Evolutionary conservation across 2,797 vertebrate genomes (phyloP).

Genomic region (Aythya fuligula): DNA sequence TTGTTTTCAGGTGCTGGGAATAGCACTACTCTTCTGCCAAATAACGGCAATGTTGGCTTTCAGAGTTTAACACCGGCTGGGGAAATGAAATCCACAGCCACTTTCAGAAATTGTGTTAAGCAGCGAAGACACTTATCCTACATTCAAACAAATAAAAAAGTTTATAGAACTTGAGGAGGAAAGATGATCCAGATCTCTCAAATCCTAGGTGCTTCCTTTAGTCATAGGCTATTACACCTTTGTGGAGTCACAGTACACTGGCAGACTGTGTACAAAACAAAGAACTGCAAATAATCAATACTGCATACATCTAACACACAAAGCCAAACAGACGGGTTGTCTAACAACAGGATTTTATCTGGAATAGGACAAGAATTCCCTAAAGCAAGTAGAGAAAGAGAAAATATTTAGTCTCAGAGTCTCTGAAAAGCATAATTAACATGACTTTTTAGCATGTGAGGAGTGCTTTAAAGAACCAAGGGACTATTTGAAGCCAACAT

Average conservation of each 20-base stretch:
- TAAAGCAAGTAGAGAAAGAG: background rate
- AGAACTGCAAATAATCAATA: background rate
- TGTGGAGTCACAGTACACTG: background rate
- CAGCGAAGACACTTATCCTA: background rate
- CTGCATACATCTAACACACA: background rate
- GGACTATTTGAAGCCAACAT: background rate
- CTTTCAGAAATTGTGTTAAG: background rate
- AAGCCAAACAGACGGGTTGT: background rate
- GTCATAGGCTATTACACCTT: background rate
- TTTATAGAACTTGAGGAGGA: background rate
- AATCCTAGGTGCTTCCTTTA: background rate
- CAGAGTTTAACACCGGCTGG: background rate
- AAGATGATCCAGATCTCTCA: background rate
- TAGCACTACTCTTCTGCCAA: background rate
- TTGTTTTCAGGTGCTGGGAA: background rate
- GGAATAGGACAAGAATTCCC: conserved; percentile 37
- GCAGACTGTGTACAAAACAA: background rate
- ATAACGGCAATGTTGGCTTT: background rate
- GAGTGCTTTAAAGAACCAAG: background rate
- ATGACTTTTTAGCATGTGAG: background rate
- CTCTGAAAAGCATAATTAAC: conserved; percentile 38
- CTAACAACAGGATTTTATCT: background rate
- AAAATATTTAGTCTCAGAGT: conserved; percentile 17
- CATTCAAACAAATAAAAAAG: background rate
- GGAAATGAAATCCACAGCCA: background rate